phyloP scores from a whole-genome alignment of 2,113 vertebrate genomes.

The Daubentonia madagascariensis region DNA sequence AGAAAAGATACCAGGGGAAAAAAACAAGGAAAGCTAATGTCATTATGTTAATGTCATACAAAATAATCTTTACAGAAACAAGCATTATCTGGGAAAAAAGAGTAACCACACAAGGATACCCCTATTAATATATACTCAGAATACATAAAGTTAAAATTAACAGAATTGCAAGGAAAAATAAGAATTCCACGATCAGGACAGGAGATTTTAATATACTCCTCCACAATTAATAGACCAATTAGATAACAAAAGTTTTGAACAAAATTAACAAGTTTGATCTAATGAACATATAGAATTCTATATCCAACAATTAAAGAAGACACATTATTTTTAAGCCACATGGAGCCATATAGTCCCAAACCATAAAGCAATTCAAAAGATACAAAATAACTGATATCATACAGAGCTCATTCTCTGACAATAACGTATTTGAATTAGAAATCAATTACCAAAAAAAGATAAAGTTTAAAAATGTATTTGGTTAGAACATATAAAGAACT shows the following conservation, averaged over 20 bases:
- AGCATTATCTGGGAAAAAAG: not conserved
- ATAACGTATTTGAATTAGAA: not conserved
- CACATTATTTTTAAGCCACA: not conserved
- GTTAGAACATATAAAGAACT: not conserved
- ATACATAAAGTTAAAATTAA: not conserved
- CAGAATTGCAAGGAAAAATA: not conserved
- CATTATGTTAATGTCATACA: not conserved
- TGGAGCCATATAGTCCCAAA: not conserved
- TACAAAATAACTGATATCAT: not conserved
- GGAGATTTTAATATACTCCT: not conserved
- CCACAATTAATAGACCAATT: not conserved
- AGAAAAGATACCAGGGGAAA: not conserved
- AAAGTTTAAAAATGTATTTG: not conserved
- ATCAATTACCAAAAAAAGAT: not conserved
- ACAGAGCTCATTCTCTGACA: not conserved
- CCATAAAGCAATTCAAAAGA: not conserved
- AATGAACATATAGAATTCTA: not conserved
- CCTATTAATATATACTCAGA: not conserved
- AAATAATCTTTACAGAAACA: not conserved
- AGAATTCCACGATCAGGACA: not conserved
- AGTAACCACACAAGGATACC: not conserved
- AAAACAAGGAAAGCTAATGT: not conserved
- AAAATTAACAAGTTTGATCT: not conserved
- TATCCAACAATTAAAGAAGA: not conserved
- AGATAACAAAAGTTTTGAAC: not conserved